Percentiles rank a stretch among this genome's conserved stretches.
Conservation (phyloP, 2,797 vertebrate genomes). For the Arctocebus calabarensis region DNA sequence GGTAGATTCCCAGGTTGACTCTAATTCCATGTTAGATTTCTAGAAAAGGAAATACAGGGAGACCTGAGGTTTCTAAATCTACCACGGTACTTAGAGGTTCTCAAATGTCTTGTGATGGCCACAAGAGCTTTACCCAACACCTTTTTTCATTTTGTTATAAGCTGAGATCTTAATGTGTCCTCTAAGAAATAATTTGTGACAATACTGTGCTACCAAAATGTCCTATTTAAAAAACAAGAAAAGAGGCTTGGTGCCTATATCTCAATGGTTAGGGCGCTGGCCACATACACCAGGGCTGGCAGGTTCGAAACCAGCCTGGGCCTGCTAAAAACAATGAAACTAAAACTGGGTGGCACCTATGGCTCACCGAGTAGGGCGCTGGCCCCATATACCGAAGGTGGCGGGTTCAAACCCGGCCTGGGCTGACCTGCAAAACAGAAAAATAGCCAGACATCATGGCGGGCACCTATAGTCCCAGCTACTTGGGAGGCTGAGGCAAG, state of each 20-base stretch:
- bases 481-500: too few species aligned
- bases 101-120: neutral
- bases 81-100: neutral
- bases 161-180: neutral
- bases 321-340: too few species aligned
- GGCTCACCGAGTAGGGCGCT: too few species aligned
- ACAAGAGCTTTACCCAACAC: neutral
- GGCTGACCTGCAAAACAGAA: too few species aligned
- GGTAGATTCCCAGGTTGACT: neutral
- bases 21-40: neutral
- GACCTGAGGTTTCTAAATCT: neutral
- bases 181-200: neutral
- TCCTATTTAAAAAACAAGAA: neutral
- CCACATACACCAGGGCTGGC: too few species aligned
- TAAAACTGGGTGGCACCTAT: too few species aligned
- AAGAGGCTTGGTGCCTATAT: neutral
- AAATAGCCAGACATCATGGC: too few species aligned
- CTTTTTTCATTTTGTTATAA: slow-evolving; percentile 1
- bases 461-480: too few species aligned
- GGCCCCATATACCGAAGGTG: too few species aligned
- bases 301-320: too few species aligned
- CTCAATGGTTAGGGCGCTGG: too few species aligned
- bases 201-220: neutral
- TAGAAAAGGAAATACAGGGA: neutral
- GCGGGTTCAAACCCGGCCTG: too few species aligned